phyloP scores from a whole-genome alignment of 2,113 vertebrate species.

The Zosterops pallidus region DNA sequence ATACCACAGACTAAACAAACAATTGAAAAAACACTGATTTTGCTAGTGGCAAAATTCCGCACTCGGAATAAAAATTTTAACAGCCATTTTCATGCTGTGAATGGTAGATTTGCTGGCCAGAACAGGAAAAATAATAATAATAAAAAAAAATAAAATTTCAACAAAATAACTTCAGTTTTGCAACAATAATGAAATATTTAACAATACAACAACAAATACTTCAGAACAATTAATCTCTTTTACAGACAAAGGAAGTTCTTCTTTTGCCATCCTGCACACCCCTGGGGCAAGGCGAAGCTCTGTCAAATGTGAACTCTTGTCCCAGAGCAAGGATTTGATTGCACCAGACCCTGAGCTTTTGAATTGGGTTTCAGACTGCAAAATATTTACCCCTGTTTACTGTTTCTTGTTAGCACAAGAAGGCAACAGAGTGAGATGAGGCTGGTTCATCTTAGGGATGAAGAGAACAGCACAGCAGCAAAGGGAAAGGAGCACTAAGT shows the following conservation, averaged over 20 bases:
- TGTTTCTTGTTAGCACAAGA: not conserved
- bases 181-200: not conserved
- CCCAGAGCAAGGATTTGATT: not conserved
- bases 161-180: not conserved
- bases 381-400: not conserved
- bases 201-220: not conserved
- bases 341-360: not conserved
- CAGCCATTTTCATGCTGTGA: not conserved
- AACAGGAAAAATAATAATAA: not conserved
- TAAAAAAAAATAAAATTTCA: not conserved
- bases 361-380: not conserved
- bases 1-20: not conserved
- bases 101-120: not conserved
- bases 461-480: not conserved
- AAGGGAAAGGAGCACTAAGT: not conserved
- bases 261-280: not conserved
- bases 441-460: not conserved
- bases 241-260: not conserved
- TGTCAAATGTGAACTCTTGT: not conserved
- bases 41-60: not conserved
- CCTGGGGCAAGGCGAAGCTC: not conserved
- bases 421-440: not conserved
- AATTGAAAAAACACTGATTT: not conserved
- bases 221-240: not conserved
- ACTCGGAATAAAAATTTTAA: not conserved